A percentile compares a stretch with the other conserved stretches of the same genome.
Evolutionary conservation across 1,140 invertebrate genomes (phyloP).

Genomic region (Rhopalosiphum padi): DNA sequence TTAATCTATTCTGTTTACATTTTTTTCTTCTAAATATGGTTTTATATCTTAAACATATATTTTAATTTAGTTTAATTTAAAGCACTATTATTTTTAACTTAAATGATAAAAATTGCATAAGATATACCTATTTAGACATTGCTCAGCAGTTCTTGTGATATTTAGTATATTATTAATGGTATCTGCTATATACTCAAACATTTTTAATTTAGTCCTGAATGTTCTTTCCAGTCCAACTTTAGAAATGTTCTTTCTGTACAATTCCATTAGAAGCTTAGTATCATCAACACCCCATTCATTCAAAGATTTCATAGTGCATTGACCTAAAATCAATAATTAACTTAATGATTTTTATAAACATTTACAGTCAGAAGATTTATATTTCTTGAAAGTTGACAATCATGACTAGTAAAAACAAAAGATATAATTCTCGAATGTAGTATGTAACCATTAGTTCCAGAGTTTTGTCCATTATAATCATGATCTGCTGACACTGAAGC

Average conservation of each 20-base stretch:
- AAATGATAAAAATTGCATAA: not conserved
- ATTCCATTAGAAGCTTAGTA: slow-evolving; percentile 41
- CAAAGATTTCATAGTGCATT: not conserved
- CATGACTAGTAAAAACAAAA: not conserved
- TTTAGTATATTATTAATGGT: not conserved
- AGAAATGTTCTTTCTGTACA: slow-evolving; percentile 46
- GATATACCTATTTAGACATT: slow-evolving; percentile 42
- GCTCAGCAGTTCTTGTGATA: slow-evolving; percentile 51
- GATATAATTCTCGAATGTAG: not conserved
- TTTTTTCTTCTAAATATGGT: slow-evolving; percentile 53
- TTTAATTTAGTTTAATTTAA: not conserved
- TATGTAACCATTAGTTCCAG: slow-evolving; percentile 14
- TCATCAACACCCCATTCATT: slow-evolving; percentile 50
- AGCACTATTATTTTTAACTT: not conserved
- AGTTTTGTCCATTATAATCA: slow-evolving; percentile 50
- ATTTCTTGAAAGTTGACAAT: not conserved
- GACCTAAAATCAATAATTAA: not conserved
- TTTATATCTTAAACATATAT: slow-evolving; percentile 34
- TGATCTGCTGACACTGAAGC: slow-evolving; percentile 48
- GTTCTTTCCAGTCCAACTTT: slow-evolving; percentile 51
- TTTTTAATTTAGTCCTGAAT: slow-evolving; percentile 54
- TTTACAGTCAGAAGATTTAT: not conserved
- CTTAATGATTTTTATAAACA: not conserved
- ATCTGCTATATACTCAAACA: slow-evolving; percentile 44
- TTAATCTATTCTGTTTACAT: slow-evolving; percentile 15